phyloP scores from a whole-genome alignment of 2,113 vertebrate genomes.

The Rhinichthys klamathensis region DNA sequence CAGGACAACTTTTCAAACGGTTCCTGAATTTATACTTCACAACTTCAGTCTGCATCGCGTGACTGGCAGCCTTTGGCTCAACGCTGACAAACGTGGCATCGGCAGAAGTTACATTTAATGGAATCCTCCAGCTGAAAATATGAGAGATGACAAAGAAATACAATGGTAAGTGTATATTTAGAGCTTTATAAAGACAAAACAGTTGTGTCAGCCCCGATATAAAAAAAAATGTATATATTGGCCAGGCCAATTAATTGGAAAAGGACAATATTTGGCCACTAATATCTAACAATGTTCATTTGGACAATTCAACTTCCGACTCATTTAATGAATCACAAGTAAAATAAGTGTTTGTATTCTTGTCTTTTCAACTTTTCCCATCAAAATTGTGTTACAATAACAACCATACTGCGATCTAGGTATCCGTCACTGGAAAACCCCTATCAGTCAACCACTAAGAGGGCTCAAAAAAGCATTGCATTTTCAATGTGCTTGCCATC shows the following conservation, averaged over 20 bases:
- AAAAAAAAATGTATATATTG: neutral
- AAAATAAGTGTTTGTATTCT: neutral
- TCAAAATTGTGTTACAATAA: neutral
- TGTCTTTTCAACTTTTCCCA: neutral
- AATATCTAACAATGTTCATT: neutral
- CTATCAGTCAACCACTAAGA: too few species aligned
- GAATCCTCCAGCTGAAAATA: neutral
- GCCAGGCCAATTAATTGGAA: neutral
- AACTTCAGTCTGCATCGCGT: neutral
- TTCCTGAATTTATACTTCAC: neutral
- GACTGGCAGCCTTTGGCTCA: too few species aligned
- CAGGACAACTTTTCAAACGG: neutral
- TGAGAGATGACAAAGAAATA: neutral
- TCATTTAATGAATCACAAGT: neutral
- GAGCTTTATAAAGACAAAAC: neutral
- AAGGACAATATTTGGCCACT: neutral
- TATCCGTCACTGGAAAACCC: neutral
- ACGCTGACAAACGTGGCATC: too few species aligned
- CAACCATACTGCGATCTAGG: neutral
- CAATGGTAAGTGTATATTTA: neutral
- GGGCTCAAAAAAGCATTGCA: neutral
- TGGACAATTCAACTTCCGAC: neutral
- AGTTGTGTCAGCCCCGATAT: neutral
- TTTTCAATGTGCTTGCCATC: neutral
- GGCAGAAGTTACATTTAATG: neutral